These are phyloP conservation scores for Gonioctena quinquepunctata DNA, from an alignment of 1,140 invertebrate species.

Conservation along the genomic window DNA sequence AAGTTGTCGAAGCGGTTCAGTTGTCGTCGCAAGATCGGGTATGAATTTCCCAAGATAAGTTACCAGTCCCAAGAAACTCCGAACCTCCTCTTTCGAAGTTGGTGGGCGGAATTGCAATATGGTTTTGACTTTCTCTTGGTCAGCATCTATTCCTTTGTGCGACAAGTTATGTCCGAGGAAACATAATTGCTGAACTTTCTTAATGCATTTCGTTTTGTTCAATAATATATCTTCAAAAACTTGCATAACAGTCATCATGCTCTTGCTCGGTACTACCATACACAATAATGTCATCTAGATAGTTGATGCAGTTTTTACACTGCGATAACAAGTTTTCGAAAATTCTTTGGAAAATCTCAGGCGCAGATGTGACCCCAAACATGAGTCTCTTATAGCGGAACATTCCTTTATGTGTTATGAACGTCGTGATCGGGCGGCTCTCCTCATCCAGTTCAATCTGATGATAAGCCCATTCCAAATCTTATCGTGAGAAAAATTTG, in stretches of 20 bases:
- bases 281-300: constrained; percentile 24
- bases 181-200: too few species aligned
- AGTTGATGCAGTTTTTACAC: constrained; percentile 26
- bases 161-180: constrained; percentile 34
- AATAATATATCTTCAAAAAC: constrained; percentile 34
- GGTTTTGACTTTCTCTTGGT: constrained; percentile 24
- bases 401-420: constrained; percentile 47
- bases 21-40: constrained; percentile 27
- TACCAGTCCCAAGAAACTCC: constrained; percentile 31
- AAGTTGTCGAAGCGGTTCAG: constrained; percentile 31
- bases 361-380: constrained; percentile 34
- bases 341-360: constrained; percentile 25
- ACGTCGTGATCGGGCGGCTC: constrained; percentile 50
- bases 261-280: constrained; percentile 17
- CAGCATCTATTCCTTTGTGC: constrained; percentile 22
- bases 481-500: constrained; percentile 21
- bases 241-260: constrained; percentile 21
- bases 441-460: constrained; percentile 28
- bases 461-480: constrained; percentile 24
- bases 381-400: constrained; percentile 51
- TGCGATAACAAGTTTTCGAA: constrained; percentile 5
- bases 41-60: constrained; percentile 38
- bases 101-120: too few species aligned
- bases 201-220: constrained; percentile 40
- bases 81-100: constrained; percentile 31